Evolutionary conservation across 2,113 vertebrate species (phyloP), one percentile per base, ranked within the genome.

Genomic region (Ammodytes dubius): DNA sequence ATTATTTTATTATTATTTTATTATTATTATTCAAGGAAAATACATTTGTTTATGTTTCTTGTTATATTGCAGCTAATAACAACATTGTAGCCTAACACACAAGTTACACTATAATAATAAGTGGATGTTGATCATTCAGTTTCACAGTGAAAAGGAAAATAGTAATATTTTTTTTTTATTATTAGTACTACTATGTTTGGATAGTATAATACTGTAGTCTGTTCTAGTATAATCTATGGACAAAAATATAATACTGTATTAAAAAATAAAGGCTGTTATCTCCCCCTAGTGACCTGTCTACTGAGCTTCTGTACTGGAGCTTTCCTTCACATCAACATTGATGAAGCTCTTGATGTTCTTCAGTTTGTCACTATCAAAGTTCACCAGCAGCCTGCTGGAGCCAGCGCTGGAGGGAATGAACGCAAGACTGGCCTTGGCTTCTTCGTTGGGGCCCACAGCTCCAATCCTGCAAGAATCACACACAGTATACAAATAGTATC

Each of bases 341-440:
- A 76, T 75, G 72, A 46, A 92, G 49, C 94, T 94, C 88, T 96
- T 97, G 82, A 99, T 95, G 1, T 96, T 95, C 1, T 66, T 93
- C 76, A 99, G 91, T 87, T 91, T 95, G 90, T 96, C 83, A 0
- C 97, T 97, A 71, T 97, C 92, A 9, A 99, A 98, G 89, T 97
- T 95, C 76, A 97, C 97, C 91, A 97, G 82, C 71, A 99, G 93
- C 82, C 96, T 95, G 37, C 67, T 91, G 6, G 89, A 86, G 53
- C 97, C 97, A 0, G 77, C 4, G 0, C 76, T 83, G 10, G 4
- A 88, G 0, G 97, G 97, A 50, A 81, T 79, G 39, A 99, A 92
- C 72, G 96, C 84, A 54, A 97, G 13, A 4, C 93, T 82, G 42
- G 87, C 85, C 63, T 93, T 96, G 53, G 79, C 93, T 5, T 93